Evolutionary conservation across 2,888 invertebrate species (phyloP), one percentile per base, ranked within the genome.

Genomic region (Pinctada fucata): DNA sequence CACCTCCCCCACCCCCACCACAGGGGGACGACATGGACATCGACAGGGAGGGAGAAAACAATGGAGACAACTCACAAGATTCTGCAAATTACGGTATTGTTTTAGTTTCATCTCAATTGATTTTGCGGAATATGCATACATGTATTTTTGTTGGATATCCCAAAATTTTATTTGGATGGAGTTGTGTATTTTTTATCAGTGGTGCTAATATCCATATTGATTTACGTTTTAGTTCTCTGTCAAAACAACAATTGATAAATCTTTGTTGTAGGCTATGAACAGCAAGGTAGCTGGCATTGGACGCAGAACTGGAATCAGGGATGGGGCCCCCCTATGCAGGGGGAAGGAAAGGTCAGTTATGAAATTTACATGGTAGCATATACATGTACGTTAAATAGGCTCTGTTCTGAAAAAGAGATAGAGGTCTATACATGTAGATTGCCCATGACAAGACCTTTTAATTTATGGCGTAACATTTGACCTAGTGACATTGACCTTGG

Each of bases 11-110:
- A 16, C 50, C 79, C 45, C 67, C 65, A 13, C 80, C 77, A 10
- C 79, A 78, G 74, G 87, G 85, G 31, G 87, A 86, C 78, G 87
- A 88, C 75, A 89, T 89, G 89, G 89, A 89, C 5, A 85, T 89
- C 58, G 87, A 87, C 10, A 86, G 88, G 75, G 88, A 83, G 16
- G 88, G 88, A 71, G 81, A 82, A 13, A 81, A 64, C 70, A 67
- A 50, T 31, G 71, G 65, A 75, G 80, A 75, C 45, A 72, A 66
- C 63, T 79, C 72, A 6, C 75, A 71, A 52, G 72, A 75, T 52
- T 75, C 79, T 51, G 13, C 58, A 58, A 72, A 48, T 50, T 51
- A 67, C 70, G 74, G 78, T 75, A 79, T 70, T 79, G 75, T 72
- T 63, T 70, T 50, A 58, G 75, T 66, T 47, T 49, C 13, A 16